Evolutionary conservation across 2,888 invertebrate species (phyloP), one percentile per base, ranked within the genome.

Genomic region (Stramonita haemastoma): DNA sequence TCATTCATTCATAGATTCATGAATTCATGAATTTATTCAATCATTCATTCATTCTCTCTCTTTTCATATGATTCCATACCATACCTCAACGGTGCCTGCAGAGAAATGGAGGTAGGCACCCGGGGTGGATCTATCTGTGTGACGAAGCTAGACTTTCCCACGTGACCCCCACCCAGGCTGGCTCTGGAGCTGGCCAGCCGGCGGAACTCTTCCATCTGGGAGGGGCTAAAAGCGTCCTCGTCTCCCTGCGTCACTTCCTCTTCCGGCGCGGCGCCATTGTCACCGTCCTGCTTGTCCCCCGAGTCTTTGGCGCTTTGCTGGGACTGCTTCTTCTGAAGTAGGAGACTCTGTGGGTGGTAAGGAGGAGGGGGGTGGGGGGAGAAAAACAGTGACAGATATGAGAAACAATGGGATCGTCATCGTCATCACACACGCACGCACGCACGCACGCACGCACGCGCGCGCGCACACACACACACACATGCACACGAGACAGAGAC

Each of bases 191-290:
- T 66, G 1, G 84, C 66, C 70, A 90, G 87, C n/a, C 85, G 87
- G n/a, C 83, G 81, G 84, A 90, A 90, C 90, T 90, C 90, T 66
- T 90, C 90, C 87, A 90, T 70, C 85, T 90, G 90, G 29, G 87
- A 66, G 15, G 90, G 66, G 5, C 87, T 70, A 70, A 90, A 90
- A 29, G 90, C 90, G 70, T 90, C 90, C 83, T 90, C 90, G 60
- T 90, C 90, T 70, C 87, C 73, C 6, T 32, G 56, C 19, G 26
- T 0, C 17, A 22, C 87, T 70, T n/a, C 73, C 46, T 70, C 87
- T 46, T 70, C 46, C 87, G 36, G 70, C 46, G 36, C 6, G 22
- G 36, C 46, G 81, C 22, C 81, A 36, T 29, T n/a, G n/a, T n/a
- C 70, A 1, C 11, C 70, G 15, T 66, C 73, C n/a, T 22, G n/a